phyloP scores from a whole-genome alignment of 2,888 invertebrate species.

The Lepidochrysops patricia region DNA sequence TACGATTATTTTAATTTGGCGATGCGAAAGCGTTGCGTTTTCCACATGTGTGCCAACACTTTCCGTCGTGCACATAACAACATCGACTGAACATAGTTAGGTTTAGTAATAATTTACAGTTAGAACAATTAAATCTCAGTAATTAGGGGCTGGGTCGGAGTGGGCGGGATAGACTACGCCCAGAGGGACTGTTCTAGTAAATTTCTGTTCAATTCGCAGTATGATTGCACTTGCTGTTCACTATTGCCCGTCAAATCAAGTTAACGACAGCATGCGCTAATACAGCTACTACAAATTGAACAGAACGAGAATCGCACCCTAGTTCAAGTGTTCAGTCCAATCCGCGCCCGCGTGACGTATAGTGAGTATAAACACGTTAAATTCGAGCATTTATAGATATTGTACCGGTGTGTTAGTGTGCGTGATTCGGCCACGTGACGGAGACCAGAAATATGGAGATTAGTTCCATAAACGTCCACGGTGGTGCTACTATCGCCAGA shows the following conservation, averaged over 20 bases:
- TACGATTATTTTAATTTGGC: constrained; percentile 34
- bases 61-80: constrained; percentile 28
- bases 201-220: too few species aligned
- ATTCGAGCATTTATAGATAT: constrained; percentile 66
- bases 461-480: not conserved
- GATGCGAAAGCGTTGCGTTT: constrained; percentile 37
- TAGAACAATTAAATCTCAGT: constrained; percentile 20
- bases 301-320: too few species aligned
- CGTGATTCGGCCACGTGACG: constrained; percentile 32
- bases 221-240: too few species aligned
- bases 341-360: constrained; percentile 16
- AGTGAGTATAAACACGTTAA: constrained; percentile 49
- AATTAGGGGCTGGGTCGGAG: constrained; percentile 19
- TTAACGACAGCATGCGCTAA: too few species aligned
- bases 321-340: not conserved
- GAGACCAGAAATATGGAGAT: not conserved
- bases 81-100: constrained; percentile 72
- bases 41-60: constrained; percentile 28
- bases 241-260: too few species aligned
- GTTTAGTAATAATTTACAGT: constrained; percentile 37
- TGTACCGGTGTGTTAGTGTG: constrained; percentile 58
- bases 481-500: not conserved
- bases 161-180: not conserved
- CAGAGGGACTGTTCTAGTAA: too few species aligned
- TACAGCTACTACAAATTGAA: too few species aligned